Base-by-base conservation (phyloP, 2,113 vertebrate species). In the Gambusia holbrooki region DNA sequence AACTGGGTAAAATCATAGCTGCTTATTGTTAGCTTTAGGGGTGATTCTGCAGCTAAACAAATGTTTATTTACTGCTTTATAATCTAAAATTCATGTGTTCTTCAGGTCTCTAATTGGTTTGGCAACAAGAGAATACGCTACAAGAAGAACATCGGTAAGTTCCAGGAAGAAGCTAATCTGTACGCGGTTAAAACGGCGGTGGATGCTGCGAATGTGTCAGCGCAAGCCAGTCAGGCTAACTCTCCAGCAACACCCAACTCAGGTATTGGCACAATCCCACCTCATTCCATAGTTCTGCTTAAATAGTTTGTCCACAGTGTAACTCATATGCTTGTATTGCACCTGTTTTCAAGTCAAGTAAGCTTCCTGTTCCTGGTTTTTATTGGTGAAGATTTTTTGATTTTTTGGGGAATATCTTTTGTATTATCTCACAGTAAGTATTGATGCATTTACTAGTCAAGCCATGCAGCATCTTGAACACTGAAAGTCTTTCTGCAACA, bases 91-190 rank as follows among this genome's bases (percentile, higher is more conserved):
- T 15, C 29, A 2, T 80, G 42, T 78, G 37, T 35, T 51, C 71
- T 28, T 32, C 88, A 97, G 96, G 96, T 97, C 85, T 97, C 96
- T 90, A 97, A 96, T 93, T 97, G 96, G 96, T 96, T 98, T 73
- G 95, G 95, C 87, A 97, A 97, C 94, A 97, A 98, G 90, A 95
- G 96, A 92, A 98, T 97, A 89, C 95, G 95, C 32, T 97, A 97
- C 92, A 97, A 97, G 91, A 97, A 97, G 90, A 97, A 97, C 90
- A 96, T 95, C 85, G 95, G 96, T 83, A 97, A 96, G 89, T 97
- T 96, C 93, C 96, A 96, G 89, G 96, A 97, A 89, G 96, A 97
- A 88, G 96, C 96, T 1, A 96, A 96, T 81, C 95, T 96, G 86
- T 97, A 97, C 76, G 96, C 95, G 0, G 95, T 96, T 15, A 96